A percentile compares a stretch with the other conserved stretches of the same genome.
phyloP scores from a whole-genome alignment of 2,888 invertebrate genomes.

The Oscheius onirici region DNA sequence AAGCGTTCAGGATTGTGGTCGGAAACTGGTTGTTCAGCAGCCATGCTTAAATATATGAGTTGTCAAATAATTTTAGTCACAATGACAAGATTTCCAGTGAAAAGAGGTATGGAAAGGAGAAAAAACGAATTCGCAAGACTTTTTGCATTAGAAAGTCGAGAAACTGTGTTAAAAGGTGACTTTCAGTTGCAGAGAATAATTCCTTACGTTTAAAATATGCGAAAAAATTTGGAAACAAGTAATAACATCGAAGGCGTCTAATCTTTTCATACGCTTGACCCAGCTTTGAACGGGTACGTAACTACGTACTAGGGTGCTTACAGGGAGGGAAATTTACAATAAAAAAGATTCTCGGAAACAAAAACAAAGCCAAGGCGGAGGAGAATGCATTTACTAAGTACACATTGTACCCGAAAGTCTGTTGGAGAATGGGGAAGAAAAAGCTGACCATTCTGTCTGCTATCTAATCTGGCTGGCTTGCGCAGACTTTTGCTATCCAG shows the following conservation, averaged over 20 bases:
- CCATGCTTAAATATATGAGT: slow-evolving; percentile 4
- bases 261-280: background rate
- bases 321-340: background rate
- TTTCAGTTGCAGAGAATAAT: no score
- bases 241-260: background rate
- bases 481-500: slow-evolving; percentile 28
- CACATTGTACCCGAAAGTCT: slow-evolving; percentile 8
- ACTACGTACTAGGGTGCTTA: background rate
- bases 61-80: background rate
- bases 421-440: background rate
- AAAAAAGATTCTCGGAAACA: background rate
- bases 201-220: no score
- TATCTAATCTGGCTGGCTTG: slow-evolving; percentile 17
- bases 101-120: no score
- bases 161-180: no score
- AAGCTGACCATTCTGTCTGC: slow-evolving; percentile 8
- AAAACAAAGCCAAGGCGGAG: background rate
- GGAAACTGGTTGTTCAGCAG: slow-evolving; percentile 1
- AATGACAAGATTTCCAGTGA: no score
- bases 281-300: background rate
- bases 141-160: no score
- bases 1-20: background rate
- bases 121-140: no score
- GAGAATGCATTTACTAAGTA: background rate
- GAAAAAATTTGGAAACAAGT: background rate